Evolutionary conservation across 2,113 vertebrate genomes (phyloP), one percentile per base, ranked within the genome.

Genomic region (Perognathus longimembris): DNA sequence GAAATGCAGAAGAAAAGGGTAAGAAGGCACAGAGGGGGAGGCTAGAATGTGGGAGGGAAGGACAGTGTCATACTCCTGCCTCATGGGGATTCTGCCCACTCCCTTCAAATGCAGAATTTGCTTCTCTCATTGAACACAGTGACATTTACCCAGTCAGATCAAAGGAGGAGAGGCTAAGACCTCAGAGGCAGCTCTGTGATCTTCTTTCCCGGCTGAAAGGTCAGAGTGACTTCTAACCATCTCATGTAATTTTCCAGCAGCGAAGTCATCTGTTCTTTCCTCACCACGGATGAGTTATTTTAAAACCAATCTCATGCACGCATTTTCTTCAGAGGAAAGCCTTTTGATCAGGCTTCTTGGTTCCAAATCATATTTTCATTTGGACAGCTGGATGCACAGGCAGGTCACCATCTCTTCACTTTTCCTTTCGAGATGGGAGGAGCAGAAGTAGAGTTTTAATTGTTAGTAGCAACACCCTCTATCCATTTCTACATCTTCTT

Each of bases 171-270:
- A 38, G 24, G 15, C 40, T 32, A 34, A 64, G 80, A 77, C 54
- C 15, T 78, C 81, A 88, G 66, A 76, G 93, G 64, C 61, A 67
- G 40, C 10, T 24, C 3, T 78, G 26, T 89, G 80, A 45, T 84
- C 85, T 63, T 69, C 34, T 50, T 66, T 59, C 8, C 17, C 45
- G 26, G 36, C 57, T 59, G 64, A 73, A 77, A 80, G 74, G 91
- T 94, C 91, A 95, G 88, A 70, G 69, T 20, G 63, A 63, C 93
- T 94, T 93, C 94, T 71, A 34, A 26, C 76, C 36, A 34, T 54
- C 88, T 59, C 38, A 24, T 79, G 24, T 42, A 45, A 92, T 81
- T 94, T 94, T 90, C 59, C 7, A 90, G 94, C 54, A 45, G 66
- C 1, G 63, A 10, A 42, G 18, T 70, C 83, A 50, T 78, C 80